These are phyloP conservation scores for Heliconius cydno DNA, from an alignment of 2,888 invertebrate species.

Conservation along the genomic window DNA sequence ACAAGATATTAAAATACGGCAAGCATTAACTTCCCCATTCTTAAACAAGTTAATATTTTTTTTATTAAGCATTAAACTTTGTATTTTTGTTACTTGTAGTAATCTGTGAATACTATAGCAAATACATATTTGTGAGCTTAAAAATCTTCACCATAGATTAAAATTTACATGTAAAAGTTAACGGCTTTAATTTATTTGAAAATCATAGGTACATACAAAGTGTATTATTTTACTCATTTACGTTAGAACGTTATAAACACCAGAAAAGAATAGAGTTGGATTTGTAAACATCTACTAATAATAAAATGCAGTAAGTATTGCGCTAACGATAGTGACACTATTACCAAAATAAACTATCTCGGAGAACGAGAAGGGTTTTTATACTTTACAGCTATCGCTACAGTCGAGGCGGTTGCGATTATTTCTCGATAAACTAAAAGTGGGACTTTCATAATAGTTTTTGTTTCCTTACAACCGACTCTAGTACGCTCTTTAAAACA, in stretches of 20 bases:
- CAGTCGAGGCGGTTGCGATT: neutral
- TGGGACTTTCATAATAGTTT: constrained; percentile 13
- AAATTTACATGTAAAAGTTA: no score
- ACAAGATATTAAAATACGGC: neutral
- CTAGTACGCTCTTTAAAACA: constrained; percentile 12
- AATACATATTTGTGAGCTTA: neutral
- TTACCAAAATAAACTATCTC: constrained; percentile 12
- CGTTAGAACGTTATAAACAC: neutral
- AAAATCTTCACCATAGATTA: neutral
- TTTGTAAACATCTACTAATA: constrained; percentile 18
- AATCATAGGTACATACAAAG: no score
- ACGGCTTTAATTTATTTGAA: no score
- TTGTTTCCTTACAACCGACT: constrained; percentile 11
- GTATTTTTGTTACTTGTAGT: neutral
- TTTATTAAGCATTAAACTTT: neutral
- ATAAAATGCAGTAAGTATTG: constrained; percentile 1
- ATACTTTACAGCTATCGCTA: constrained; percentile 13
- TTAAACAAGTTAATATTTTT: neutral
- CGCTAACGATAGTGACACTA: constrained; percentile 18
- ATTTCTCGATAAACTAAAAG: constrained; percentile 17
- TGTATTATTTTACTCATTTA: neutral
- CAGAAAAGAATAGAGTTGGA: constrained; percentile 1
- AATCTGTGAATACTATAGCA: neutral
- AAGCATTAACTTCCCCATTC: neutral
- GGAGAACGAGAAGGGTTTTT: constrained; percentile 21